Evolutionary conservation across 2,797 vertebrate species (phyloP), one percentile per base, ranked within the genome.

Genomic region (Numenius phaeopus): DNA sequence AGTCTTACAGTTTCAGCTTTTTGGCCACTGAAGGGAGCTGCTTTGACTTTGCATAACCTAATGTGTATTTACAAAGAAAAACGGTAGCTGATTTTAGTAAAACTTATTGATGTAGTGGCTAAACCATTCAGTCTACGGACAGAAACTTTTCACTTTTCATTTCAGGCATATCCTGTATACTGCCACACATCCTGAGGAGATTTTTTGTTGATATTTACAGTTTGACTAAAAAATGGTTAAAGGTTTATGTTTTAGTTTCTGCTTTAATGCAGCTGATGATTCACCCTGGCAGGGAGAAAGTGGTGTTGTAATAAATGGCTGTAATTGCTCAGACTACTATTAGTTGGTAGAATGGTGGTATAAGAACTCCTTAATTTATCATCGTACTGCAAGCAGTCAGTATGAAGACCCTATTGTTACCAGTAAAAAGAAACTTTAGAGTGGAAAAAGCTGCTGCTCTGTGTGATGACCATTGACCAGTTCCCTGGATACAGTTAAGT

Each of bases 331-430:
- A 85, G 57, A 58, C 62, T 89, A 23, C 30, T 89, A 71, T 75
- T 94, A 85, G n/a, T 59, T 77, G 44, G 46, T 89, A 85, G 59
- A 92, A 75, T 9, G 54, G 7, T 75, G 23, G 14, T 50, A 34
- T 16, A 39, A 30, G 44, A 46, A 81, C 66, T 76, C 77, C 82
- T 94, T 89, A 94, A 91, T 94, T 94, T 94, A 96, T 95, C 76
- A 94, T 92, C 0, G 0, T 95, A 75, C 23, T 75, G 57, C 34
- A 88, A 70, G 69, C 72, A 91, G 61, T 49, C 65, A 83, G 69
- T 77, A 94, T 73, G 82, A 94, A 91, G 82, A 91, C 83, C 81
- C 52, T 83, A 47, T 73, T 79, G 55, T 81, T 91, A 65, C 34
- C 0, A 0, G 40, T 61, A 91, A 83, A 85, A 85, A 89, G 57